Evolutionary conservation across 1,140 invertebrate species (phyloP), one percentile per base, ranked within the genome.

Genomic region (Drosophila persimilis): DNA sequence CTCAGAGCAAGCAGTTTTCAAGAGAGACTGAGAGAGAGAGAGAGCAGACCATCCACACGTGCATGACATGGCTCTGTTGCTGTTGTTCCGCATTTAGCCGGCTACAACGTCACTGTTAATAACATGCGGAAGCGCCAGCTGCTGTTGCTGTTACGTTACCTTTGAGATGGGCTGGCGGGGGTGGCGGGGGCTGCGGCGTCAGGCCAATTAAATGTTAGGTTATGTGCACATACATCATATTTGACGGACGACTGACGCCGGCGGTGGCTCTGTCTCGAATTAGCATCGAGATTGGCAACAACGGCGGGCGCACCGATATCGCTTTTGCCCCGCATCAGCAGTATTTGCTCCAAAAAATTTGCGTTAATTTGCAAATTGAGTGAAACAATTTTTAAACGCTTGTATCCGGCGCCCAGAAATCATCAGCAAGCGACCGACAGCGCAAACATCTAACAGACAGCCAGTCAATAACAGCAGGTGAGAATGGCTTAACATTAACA

Each of bases 21-120:
- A 24, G 22, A 24, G 22, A 24, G 22, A 24, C 17, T 17, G 17
- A 15, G 15, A 15, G 22, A 39, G 35, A 39, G 11, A 39, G 35
- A 39, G 35, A 39, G 11, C 11, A 39, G 11, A 13, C 11, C 35
- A 39, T 4, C 11, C 35, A 39, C 35, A 39, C 35, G 35, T 39
- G 35, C 35, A 35, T 31, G 29, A 31, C 29, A 35, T 31, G 29
- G 9, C 29, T 44, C 22, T 26, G 53, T 29, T 2, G 54, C 41
- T 56, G 31, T 13, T 59, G 20, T 60, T 41, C 20, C 29, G 46
- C 22, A 35, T 39, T 31, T 65, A 29, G 75, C 63, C 69, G 75
- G 74, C 58, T 35, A 72, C 60, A 59, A 77, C 75, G 74, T 77
- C 75, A 77, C 60, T 77, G 73, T 75, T 65, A 72, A 62, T 76